These are phyloP conservation scores for Galerucella pusilla DNA, from an alignment of 2,888 invertebrate genomes.

Conservation along the genomic window DNA sequence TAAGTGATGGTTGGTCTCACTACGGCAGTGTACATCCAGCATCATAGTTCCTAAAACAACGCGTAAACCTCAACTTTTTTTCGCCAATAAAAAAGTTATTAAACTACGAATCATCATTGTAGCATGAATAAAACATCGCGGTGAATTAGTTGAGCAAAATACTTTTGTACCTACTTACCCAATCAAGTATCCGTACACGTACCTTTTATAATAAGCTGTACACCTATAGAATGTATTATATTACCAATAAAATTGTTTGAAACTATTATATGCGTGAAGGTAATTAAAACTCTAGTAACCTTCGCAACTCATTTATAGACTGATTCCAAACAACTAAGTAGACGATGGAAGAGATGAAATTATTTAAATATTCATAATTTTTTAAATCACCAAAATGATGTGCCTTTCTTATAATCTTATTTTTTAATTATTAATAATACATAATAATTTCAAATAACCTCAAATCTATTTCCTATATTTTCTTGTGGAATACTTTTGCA, in stretches of 20 bases:
- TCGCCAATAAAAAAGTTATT: conserved; percentile 6
- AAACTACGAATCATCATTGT: conserved; percentile 9
- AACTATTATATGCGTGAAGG: not conserved
- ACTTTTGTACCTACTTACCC: not conserved
- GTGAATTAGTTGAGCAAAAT: not conserved
- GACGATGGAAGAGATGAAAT: no score
- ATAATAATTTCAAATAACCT: no score
- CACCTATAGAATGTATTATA: not conserved
- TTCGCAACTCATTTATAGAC: not conserved
- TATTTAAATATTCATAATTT: no score
- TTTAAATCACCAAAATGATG: no score
- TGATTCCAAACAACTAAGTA: no score
- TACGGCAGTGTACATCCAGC: no score
- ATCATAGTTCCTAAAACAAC: not conserved
- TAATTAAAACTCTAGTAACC: not conserved
- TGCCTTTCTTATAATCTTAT: no score
- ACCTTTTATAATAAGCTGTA: not conserved
- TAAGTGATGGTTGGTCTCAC: no score
- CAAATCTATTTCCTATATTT: no score
- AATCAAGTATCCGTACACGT: conserved; percentile 6
- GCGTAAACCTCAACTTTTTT: not conserved
- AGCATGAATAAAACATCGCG: conserved; percentile 26
- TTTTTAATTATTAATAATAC: no score
- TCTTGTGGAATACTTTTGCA: no score
- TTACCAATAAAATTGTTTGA: not conserved